Conservation (phyloP, 2,797 vertebrate species). For the Periophthalmus magnuspinnatus region DNA sequence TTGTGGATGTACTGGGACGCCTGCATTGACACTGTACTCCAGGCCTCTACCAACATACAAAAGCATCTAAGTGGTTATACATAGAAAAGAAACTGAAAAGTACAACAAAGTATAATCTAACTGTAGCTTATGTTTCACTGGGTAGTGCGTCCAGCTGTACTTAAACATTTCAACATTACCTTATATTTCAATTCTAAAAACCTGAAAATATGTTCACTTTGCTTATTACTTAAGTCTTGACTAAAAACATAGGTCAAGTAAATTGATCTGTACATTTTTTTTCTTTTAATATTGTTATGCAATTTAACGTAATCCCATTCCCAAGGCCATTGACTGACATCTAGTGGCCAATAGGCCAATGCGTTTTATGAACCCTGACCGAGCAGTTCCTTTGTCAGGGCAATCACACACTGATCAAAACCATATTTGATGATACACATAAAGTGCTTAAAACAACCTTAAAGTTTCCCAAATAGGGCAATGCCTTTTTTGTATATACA, state of each 20-base stretch:
- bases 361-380: rapidly evolving
- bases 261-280: not conserved
- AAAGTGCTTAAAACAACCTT: too few species aligned
- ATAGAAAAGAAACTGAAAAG: too few species aligned
- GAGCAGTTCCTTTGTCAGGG: too few species aligned
- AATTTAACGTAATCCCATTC: not conserved
- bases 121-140: not conserved
- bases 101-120: not conserved
- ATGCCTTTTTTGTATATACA: too few species aligned
- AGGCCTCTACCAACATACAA: too few species aligned
- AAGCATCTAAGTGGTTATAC: too few species aligned
- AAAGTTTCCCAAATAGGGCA: too few species aligned
- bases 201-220: not conserved
- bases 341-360: constrained; percentile 44
- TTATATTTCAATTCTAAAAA: not conserved
- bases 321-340: constrained; percentile 29
- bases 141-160: not conserved
- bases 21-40: too few species aligned
- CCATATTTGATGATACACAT: too few species aligned
- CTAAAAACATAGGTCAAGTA: too few species aligned
- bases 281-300: not conserved
- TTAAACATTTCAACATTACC: not conserved
- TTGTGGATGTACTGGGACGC: constrained; percentile 22
- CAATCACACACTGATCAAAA: too few species aligned
- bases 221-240: not conserved